Evolutionary conservation across 2,113 vertebrate genomes (phyloP).

Genomic region (Jaculus jaculus): DNA sequence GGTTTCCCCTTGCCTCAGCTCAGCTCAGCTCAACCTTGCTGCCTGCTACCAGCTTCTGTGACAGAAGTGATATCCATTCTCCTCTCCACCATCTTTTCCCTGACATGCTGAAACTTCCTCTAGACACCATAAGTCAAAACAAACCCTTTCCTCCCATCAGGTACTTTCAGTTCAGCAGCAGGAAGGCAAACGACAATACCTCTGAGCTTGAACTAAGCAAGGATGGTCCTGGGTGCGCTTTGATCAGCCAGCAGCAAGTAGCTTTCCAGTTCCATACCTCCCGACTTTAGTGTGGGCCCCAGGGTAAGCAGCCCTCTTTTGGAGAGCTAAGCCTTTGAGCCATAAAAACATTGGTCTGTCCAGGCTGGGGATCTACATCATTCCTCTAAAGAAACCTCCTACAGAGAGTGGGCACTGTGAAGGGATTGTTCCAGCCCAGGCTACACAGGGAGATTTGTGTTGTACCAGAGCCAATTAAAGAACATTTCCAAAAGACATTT

Average conservation of each 20-base stretch:
- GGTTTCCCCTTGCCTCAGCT: too few species aligned
- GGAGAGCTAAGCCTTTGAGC: background rate
- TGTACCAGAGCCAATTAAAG: background rate
- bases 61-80: too few species aligned
- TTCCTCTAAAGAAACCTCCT: background rate
- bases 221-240: constrained; percentile 1
- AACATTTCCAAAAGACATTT: constrained; percentile 34
- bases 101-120: too few species aligned
- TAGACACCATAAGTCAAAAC: too few species aligned
- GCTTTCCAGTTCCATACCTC: background rate
- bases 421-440: background rate
- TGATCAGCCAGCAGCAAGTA: background rate
- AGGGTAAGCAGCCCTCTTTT: background rate
- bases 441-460: background rate
- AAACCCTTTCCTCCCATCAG: too few species aligned
- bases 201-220: background rate
- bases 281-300: background rate
- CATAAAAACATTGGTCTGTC: background rate
- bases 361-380: constrained; percentile 16
- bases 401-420: background rate
- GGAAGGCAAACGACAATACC: too few species aligned
- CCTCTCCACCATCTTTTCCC: too few species aligned
- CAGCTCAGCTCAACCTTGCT: too few species aligned
- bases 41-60: too few species aligned
- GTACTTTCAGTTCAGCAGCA: too few species aligned